These are phyloP conservation scores for Stomorhina lunata DNA, from an alignment of 2,888 invertebrate species.

Conservation along the genomic window DNA sequence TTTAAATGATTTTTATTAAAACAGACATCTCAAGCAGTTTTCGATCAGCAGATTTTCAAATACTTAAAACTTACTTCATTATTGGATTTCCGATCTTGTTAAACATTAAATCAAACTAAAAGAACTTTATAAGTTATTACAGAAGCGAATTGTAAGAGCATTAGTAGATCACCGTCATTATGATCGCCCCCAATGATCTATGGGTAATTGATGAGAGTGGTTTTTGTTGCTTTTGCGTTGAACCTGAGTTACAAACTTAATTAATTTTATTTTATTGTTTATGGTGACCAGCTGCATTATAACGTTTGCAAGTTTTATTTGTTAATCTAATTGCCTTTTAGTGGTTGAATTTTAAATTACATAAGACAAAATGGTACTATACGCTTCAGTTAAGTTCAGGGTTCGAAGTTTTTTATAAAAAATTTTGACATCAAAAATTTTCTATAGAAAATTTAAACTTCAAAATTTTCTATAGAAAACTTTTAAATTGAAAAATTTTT, in stretches of 20 bases:
- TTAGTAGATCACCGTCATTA: conserved; percentile 21
- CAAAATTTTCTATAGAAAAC: no score
- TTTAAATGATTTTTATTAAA: conserved; percentile 63
- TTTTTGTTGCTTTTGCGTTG: neutral
- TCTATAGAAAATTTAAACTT: no score
- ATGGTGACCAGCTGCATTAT: conserved; percentile 1
- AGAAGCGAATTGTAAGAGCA: neutral
- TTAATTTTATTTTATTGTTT: neutral
- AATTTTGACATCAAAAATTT: no score
- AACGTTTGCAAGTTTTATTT: neutral
- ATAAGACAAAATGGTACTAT: neutral
- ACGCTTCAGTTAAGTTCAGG: neutral
- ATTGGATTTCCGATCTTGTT: no score
- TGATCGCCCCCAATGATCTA: conserved; percentile 23
- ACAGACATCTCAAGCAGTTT: conserved; percentile 54
- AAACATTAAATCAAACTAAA: no score
- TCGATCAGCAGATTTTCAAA: conserved; percentile 18
- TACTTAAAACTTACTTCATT: no score
- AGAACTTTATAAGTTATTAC: no score
- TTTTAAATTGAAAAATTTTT: no score
- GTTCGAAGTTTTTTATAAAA: neutral
- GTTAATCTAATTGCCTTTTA: conserved; percentile 7
- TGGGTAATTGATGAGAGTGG: neutral
- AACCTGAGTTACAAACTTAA: neutral
- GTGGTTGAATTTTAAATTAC: conserved; percentile 7